Conservation (phyloP, 2,888 invertebrate species). For the Polydesmus complanatus region DNA sequence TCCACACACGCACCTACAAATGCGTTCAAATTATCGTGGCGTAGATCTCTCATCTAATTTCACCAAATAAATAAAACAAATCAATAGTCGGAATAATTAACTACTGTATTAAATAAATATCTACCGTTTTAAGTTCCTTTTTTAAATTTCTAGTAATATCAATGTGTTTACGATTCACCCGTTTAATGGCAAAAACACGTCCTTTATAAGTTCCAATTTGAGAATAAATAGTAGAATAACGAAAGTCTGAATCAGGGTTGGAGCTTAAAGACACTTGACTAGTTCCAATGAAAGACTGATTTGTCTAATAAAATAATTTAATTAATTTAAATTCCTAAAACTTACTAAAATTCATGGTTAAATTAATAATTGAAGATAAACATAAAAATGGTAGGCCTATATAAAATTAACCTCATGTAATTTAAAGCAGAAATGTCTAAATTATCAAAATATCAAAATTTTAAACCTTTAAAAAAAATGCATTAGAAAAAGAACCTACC, state of each 20-base stretch:
- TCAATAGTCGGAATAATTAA: neutral
- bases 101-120: slow-evolving; percentile 10
- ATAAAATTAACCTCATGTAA: no score
- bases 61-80: slow-evolving; percentile 11
- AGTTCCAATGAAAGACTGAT: slow-evolving; percentile 50
- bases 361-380: no score
- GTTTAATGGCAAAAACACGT: slow-evolving; percentile 70
- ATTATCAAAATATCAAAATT: no score
- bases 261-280: slow-evolving; percentile 84
- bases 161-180: slow-evolving; percentile 66
- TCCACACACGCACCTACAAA: slow-evolving; percentile 40
- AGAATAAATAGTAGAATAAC: slow-evolving; percentile 78
- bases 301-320: slow-evolving; percentile 7
- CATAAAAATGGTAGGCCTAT: no score
- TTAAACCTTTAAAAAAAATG: no score
- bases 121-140: slow-evolving; percentile 68
- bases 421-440: no score
- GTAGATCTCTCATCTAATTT: slow-evolving; percentile 37
- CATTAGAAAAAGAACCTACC: no score
- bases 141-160: slow-evolving; percentile 82
- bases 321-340: neutral
- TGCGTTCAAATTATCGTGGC: slow-evolving; percentile 39
- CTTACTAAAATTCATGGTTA: no score
- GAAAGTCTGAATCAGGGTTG: slow-evolving; percentile 79
- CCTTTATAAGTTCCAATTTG: slow-evolving; percentile 81